Conservation (phyloP, 2,113 vertebrate genomes). For the Pelodiscus sinensis region DNA sequence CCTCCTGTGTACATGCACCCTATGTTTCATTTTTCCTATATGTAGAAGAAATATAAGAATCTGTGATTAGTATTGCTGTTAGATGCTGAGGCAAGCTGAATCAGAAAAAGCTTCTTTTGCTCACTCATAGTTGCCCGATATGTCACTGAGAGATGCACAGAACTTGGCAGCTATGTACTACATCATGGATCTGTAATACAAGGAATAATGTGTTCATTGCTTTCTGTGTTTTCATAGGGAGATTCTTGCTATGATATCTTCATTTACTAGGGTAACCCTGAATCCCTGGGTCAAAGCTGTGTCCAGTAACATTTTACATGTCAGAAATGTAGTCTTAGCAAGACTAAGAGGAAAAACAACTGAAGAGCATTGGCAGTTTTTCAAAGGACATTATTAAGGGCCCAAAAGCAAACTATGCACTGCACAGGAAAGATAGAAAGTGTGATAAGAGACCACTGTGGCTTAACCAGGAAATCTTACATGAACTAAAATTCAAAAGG, state of each 20-base stretch:
- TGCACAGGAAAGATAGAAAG: no score
- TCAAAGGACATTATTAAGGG: no score
- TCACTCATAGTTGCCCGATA: neutral
- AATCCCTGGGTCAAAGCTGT: neutral
- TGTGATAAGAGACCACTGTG: no score
- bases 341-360: no score
- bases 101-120: neutral
- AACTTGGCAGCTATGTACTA: neutral
- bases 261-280: fast-evolving
- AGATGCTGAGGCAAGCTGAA: neutral
- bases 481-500: no score
- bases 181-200: neutral
- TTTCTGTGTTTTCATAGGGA: neutral
- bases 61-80: neutral
- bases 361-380: no score
- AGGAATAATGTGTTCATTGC: neutral
- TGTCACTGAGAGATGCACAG: neutral
- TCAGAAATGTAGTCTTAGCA: neutral
- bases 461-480: no score
- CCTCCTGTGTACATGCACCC: neutral
- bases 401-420: no score
- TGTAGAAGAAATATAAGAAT: neutral
- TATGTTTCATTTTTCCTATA: neutral
- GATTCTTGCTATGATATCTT: neutral
- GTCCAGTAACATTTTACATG: neutral